Evolutionary conservation across 2,888 invertebrate genomes (phyloP).

Genomic region (Ptilodon capucinus): DNA sequence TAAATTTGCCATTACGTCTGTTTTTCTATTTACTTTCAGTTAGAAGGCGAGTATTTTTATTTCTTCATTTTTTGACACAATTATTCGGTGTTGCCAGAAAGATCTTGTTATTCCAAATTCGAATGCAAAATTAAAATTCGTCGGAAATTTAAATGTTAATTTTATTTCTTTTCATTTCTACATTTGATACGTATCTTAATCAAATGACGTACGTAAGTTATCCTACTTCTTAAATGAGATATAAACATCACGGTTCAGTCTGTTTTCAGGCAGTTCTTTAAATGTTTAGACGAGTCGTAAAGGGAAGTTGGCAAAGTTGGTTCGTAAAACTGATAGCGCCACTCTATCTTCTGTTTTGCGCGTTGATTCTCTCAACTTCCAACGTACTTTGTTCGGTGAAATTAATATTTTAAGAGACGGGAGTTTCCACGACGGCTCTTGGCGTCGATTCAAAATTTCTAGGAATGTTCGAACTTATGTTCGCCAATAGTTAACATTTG

Average conservation of each 20-base stretch:
- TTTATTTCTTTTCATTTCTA: not conserved
- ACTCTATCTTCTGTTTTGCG: conserved; percentile 32
- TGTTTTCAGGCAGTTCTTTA: conserved; percentile 39
- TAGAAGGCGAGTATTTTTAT: conserved; percentile 33
- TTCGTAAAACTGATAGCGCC: conserved; percentile 44
- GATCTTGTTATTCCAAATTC: not conserved
- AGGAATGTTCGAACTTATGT: conserved; percentile 5
- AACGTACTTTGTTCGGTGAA: conserved; percentile 27
- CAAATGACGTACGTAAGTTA: not conserved
- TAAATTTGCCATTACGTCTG: conserved; percentile 72
- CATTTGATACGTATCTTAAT: no score
- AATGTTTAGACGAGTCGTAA: conserved; percentile 44
- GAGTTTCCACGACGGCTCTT: conserved; percentile 12
- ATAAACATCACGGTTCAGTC: conserved; percentile 19
- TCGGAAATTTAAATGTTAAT: not conserved
- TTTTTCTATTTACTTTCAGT: conserved; percentile 61
- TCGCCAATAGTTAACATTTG: not conserved
- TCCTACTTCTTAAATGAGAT: not conserved
- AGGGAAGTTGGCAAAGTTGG: conserved; percentile 41
- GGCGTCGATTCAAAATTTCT: conserved; percentile 1
- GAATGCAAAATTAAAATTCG: not conserved
- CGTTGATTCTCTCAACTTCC: conserved; percentile 32
- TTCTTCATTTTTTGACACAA: conserved; percentile 19
- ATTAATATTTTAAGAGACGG: conserved; percentile 34
- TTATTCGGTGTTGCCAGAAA: conserved; percentile 3